phyloP scores from a whole-genome alignment of 2,888 invertebrate genomes.

The Clitarchus hookeri region DNA sequence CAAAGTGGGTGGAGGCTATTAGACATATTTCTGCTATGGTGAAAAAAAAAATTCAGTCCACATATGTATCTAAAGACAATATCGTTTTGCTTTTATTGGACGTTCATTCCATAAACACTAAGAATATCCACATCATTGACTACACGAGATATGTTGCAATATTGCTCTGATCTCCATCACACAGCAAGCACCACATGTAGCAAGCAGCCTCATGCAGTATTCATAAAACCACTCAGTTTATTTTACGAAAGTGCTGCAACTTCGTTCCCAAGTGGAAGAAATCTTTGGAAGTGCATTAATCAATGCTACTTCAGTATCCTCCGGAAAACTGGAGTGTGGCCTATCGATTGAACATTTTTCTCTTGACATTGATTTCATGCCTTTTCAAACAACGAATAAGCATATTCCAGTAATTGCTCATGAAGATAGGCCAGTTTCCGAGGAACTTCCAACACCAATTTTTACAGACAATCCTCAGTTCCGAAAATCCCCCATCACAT shows the following conservation, averaged over 20 bases:
- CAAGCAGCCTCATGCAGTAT: not conserved
- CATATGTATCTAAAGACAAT: slow-evolving; percentile 45
- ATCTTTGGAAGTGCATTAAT: slow-evolving; percentile 29
- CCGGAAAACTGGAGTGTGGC: no score
- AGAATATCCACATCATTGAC: not conserved
- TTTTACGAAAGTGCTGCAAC: slow-evolving; percentile 22
- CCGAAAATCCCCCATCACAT: not conserved
- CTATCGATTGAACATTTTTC: not conserved
- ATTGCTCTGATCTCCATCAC: not conserved
- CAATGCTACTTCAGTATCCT: slow-evolving; percentile 18
- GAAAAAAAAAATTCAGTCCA: slow-evolving; percentile 34
- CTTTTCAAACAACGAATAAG: slow-evolving; percentile 25
- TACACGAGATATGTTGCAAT: not conserved
- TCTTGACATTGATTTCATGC: slow-evolving; percentile 25
- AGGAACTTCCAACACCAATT: no score
- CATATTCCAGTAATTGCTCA: no score
- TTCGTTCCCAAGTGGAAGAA: slow-evolving; percentile 18
- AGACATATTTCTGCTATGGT: slow-evolving; percentile 45
- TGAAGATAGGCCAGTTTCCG: no score
- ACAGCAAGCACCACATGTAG: not conserved
- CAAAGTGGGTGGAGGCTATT: slow-evolving; percentile 39
- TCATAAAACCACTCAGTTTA: slow-evolving; percentile 29
- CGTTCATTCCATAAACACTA: not conserved
- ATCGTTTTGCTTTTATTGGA: slow-evolving; percentile 44
- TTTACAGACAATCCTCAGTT: not conserved